Conservation (phyloP, 1,140 invertebrate genomes). For the Ceratoteleas bidentatus region DNA sequence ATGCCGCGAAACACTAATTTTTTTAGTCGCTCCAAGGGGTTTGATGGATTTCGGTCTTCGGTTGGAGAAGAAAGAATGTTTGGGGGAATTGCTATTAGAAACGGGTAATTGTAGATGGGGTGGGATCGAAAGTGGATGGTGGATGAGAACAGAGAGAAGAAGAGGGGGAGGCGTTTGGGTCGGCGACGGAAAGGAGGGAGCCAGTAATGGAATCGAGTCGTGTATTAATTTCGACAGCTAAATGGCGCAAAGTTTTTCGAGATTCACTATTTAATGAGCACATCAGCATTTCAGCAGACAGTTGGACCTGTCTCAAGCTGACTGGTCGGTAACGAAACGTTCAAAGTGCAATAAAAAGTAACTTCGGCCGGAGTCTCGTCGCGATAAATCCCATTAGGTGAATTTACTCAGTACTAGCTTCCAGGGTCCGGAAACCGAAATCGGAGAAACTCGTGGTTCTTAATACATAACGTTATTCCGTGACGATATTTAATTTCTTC, state of each 20-base stretch:
- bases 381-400: conserved; percentile 61
- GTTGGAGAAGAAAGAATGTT: no score
- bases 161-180: no score
- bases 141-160: no score
- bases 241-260: conserved; percentile 51
- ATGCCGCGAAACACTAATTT: no score
- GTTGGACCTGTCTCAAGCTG: conserved; percentile 35
- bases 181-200: neutral
- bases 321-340: conserved; percentile 56
- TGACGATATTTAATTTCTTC: conserved; percentile 26
- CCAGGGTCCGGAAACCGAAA: conserved; percentile 36
- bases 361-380: conserved; percentile 56
- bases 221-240: conserved; percentile 3
- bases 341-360: conserved; percentile 65
- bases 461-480: conserved; percentile 41
- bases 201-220: conserved; percentile 6
- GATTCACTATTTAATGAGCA: conserved; percentile 54
- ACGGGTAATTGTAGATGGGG: no score
- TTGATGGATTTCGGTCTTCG: no score
- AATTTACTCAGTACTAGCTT: conserved; percentile 53
- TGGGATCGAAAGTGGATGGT: no score
- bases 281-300: conserved; percentile 54
- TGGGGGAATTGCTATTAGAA: no score
- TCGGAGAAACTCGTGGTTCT: conserved; percentile 43
- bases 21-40: no score